phyloP scores from a whole-genome alignment of 2,113 vertebrate genomes.

The Coptodon rendalli region DNA sequence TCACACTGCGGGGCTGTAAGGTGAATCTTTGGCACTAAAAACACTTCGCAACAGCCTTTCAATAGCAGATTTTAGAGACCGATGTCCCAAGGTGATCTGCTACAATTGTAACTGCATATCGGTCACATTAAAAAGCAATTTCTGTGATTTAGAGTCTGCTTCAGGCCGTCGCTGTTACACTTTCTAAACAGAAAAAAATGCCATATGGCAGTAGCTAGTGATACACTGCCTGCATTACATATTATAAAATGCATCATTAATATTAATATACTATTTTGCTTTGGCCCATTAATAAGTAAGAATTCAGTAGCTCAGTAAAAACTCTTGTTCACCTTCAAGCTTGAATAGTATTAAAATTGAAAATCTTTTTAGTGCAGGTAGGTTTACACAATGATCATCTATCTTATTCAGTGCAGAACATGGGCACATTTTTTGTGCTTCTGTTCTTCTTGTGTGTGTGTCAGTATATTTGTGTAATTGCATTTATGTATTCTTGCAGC shows the following conservation, averaged over 20 bases:
- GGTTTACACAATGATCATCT: background rate
- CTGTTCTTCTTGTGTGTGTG: background rate
- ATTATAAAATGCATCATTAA: background rate
- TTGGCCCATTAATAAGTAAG: background rate
- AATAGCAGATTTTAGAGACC: background rate
- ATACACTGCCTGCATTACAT: background rate
- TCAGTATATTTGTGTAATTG: background rate
- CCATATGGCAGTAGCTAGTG: background rate
- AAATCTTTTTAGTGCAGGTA: background rate
- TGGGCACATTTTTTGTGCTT: background rate
- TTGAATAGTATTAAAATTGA: background rate
- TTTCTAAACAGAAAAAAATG: background rate
- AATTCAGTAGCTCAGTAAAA: background rate
- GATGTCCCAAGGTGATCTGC: background rate
- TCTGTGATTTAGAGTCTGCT: background rate
- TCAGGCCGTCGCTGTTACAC: background rate
- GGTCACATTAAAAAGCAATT: background rate
- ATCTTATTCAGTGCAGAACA: background rate
- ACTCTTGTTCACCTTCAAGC: background rate
- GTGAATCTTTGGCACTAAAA: background rate
- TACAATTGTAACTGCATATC: background rate
- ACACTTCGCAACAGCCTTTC: background rate
- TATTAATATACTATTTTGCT: background rate
- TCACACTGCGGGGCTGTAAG: background rate
- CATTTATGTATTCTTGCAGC: slow-evolving; percentile 58